phyloP scores from a whole-genome alignment of 2,888 invertebrate species.

The Calameuta pallipes region DNA sequence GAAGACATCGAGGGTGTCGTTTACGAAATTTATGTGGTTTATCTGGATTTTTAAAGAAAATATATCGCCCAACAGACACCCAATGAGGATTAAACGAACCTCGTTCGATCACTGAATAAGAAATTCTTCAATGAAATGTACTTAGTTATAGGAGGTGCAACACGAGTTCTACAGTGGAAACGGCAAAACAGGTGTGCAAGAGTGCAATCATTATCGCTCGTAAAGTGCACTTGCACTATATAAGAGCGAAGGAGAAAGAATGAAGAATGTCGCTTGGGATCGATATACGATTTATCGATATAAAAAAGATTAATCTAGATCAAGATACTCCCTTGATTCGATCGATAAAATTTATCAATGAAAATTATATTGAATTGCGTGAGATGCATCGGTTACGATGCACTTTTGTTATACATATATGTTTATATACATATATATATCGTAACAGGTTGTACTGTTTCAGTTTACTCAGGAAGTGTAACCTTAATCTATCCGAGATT shows the following conservation, averaged over 20 bases:
- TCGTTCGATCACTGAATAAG: background rate
- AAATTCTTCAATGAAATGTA: background rate
- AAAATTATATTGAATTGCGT: background rate
- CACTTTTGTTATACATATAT: background rate
- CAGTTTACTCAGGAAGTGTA: background rate
- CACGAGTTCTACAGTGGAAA: background rate
- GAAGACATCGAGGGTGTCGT: slow-evolving; percentile 29
- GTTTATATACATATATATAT: background rate
- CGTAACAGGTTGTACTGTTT: background rate
- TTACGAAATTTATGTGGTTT: slow-evolving; percentile 1
- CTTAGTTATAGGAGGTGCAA: background rate
- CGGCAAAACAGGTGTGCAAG: background rate
- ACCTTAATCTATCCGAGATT: background rate
- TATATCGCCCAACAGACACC: slow-evolving; percentile 1
- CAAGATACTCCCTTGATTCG: background rate
- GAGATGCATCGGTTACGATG: background rate
- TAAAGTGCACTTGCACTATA: background rate
- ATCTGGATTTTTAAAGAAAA: slow-evolving; percentile 5
- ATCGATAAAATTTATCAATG: background rate
- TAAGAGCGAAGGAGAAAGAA: background rate
- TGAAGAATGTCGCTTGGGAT: background rate
- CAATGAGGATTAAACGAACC: background rate
- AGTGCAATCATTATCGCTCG: background rate
- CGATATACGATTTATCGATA: background rate
- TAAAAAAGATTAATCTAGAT: background rate